phyloP scores from a whole-genome alignment of 1,140 invertebrate species.

The Notospermus geniculatus region DNA sequence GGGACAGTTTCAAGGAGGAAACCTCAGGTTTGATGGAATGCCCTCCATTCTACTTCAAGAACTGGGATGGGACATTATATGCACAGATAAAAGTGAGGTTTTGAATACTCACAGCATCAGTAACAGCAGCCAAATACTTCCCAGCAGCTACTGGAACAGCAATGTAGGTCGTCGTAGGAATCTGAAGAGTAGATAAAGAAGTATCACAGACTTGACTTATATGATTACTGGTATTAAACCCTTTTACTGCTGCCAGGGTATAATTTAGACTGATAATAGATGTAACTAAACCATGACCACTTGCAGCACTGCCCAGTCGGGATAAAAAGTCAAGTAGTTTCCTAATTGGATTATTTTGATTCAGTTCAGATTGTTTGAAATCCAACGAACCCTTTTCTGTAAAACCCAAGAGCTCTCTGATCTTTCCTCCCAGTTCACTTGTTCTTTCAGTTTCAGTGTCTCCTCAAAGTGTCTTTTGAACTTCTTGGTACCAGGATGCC shows the following conservation, averaged over 20 bases:
- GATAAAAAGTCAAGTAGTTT: conserved; percentile 3
- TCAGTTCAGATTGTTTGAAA: neutral
- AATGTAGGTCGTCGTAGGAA: conserved; percentile 24
- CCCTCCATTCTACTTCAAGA: too few species aligned
- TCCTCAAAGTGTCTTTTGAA: conserved; percentile 18
- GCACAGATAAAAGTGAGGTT: conserved; percentile 4
- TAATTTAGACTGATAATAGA: too few species aligned
- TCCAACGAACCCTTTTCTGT: conserved; percentile 25
- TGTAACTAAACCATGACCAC: too few species aligned
- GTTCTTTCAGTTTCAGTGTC: conserved; percentile 26
- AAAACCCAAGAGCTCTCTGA: conserved; percentile 31
- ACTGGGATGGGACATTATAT: too few species aligned
- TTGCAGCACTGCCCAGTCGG: neutral
- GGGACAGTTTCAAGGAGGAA: too few species aligned
- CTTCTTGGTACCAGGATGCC: conserved; percentile 51
- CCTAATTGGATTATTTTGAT: neutral
- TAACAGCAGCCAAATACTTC: conserved; percentile 19
- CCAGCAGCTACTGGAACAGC: conserved; percentile 24
- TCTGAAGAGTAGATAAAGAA: conserved; percentile 21
- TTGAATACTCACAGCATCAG: conserved; percentile 19
- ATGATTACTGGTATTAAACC: too few species aligned
- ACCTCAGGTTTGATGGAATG: too few species aligned
- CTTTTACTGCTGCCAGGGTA: too few species aligned
- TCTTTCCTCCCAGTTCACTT: conserved; percentile 30
- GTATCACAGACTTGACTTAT: too few species aligned